A percentile compares a stretch with the other conserved stretches of the same genome.
Evolutionary conservation across 2,113 vertebrate species (phyloP).

Genomic region (Cygnus atratus): DNA sequence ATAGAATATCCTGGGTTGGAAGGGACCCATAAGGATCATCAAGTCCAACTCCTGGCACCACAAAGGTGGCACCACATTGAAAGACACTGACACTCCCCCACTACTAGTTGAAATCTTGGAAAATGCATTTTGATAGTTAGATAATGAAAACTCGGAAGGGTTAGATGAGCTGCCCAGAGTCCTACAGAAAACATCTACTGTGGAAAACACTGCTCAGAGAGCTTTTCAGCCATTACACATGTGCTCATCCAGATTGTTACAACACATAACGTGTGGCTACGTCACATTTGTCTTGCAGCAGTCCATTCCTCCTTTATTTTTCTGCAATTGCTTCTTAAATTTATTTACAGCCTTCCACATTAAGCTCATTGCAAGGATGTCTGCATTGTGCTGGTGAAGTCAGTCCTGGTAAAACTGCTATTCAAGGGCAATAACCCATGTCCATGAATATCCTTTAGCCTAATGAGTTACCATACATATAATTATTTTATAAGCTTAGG

Average conservation of each 20-base stretch:
- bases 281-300: not conserved
- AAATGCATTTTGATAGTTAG: not conserved
- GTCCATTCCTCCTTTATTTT: not conserved
- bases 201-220: not conserved
- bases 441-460: not conserved
- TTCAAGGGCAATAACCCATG: not conserved
- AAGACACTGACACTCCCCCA: not conserved
- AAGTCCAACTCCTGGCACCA: too few species aligned
- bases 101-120: not conserved
- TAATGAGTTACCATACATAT: not conserved
- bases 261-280: not conserved
- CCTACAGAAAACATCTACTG: not conserved
- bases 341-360: not conserved
- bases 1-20: too few species aligned
- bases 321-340: not conserved
- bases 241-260: not conserved
- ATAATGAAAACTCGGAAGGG: not conserved
- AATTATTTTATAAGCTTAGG: conserved; percentile 15
- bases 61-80: too few species aligned
- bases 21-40: too few species aligned
- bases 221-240: not conserved
- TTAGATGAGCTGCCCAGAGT: not conserved
- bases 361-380: not conserved
- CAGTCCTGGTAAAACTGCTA: not conserved
- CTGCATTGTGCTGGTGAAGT: not conserved